These are phyloP conservation scores for Manacus vitellinus DNA, from an alignment of 2,113 vertebrate genomes.

Conservation along the genomic window DNA sequence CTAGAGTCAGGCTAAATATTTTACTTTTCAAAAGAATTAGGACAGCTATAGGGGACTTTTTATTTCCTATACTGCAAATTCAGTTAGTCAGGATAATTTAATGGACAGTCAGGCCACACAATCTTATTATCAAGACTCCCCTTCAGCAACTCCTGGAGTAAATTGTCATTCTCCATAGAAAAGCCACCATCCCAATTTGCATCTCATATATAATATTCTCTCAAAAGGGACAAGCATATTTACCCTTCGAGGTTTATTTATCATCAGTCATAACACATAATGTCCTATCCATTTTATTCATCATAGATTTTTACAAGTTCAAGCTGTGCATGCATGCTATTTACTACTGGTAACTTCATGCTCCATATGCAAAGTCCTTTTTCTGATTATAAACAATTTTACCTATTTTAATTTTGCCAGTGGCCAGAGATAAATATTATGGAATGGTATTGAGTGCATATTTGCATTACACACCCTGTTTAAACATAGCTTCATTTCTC, in stretches of 20 bases:
- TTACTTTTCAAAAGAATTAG: slow-evolving; percentile 17
- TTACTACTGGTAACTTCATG: not conserved
- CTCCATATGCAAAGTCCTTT: not conserved
- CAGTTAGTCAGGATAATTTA: slow-evolving; percentile 31
- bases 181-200: not conserved
- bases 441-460: not conserved
- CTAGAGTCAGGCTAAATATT: not conserved
- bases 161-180: not conserved
- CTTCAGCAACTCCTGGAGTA: not conserved
- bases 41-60: not conserved
- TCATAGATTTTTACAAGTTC: slow-evolving; percentile 17
- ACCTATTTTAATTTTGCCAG: not conserved
- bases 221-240: slow-evolving; percentile 11
- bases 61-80: not conserved
- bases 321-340: not conserved
- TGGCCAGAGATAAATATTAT: not conserved
- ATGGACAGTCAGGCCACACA: not conserved
- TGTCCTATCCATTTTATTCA: not conserved
- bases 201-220: not conserved
- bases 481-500: not conserved
- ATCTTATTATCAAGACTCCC: not conserved
- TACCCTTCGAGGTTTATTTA: slow-evolving; percentile 15
- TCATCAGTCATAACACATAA: slow-evolving; percentile 7
- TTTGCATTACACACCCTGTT: not conserved
- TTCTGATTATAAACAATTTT: not conserved